Evolutionary conservation across 92 coral and sea anemone species (phyloP), one percentile per base, ranked within the genome.

Genomic region (Zoanthus solanderi): DNA sequence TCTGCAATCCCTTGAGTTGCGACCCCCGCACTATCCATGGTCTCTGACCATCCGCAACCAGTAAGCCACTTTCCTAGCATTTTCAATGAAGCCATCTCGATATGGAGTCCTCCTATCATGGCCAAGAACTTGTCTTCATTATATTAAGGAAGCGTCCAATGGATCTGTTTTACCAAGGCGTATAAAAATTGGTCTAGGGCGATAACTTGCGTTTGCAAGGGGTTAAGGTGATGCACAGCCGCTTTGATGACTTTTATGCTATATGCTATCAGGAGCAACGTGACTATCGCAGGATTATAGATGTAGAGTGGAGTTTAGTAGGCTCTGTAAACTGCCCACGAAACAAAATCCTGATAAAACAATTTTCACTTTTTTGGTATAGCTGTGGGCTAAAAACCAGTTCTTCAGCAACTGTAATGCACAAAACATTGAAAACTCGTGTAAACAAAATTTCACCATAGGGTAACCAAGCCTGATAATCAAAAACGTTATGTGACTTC

Each of bases 241-340:
- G 88, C 46, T 12, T 67, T 79, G 79, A 76, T 13, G 7, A 76
- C 66, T 52, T 65, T 52, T 66, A 76, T 76, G 47, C 81, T 52
- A 76, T 76, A 46, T 7, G 68, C 81, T 76, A 76, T 76, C 91
- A 91, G 89, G 56, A 91, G 91, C 79, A 91, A 84, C 52, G 87
- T 66, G 31, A 77, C 44, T 11, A 68, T 31, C 1, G 46, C 74
- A 68, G 74, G 74, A 0, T 6, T 68, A 42, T 81, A 82, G 82
- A 80, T 82, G 79, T 87, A 78, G 81, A 74, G 75, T 76, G 84
- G 74, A 78, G 77, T 69, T 81, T 91, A 84, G 79, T 89, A 84
- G 78, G 84, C 89, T 85, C 87, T 79, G 84, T 67, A 91, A 28
- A 91, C 94, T 53, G 88, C 91, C 89, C 91, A 88, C 17, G 91